Evolutionary conservation across 2,888 invertebrate genomes (phyloP).

Genomic region (Magallana nippona): DNA sequence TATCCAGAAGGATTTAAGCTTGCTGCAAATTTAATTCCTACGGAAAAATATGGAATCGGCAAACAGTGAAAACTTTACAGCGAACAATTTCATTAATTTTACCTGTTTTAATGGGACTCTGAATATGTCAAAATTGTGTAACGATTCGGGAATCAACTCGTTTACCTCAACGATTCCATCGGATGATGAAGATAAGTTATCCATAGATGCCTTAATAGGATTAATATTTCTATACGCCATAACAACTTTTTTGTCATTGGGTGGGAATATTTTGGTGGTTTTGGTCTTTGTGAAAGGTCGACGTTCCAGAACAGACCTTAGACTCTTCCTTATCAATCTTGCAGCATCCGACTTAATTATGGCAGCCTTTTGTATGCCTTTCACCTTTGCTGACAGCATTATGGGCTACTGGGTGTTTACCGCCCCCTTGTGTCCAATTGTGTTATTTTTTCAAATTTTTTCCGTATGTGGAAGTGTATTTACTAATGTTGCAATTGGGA

Average conservation of each 20-base stretch:
- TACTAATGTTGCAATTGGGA: conserved; percentile 81
- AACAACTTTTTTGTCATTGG: conserved; percentile 80
- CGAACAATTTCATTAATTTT: neutral
- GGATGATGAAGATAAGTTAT: conserved; percentile 17
- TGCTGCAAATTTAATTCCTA: neutral
- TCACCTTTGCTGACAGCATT: conserved; percentile 84
- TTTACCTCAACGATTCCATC: neutral
- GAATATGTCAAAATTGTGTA: conserved; percentile 10
- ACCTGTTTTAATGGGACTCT: neutral
- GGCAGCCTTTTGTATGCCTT: conserved; percentile 94
- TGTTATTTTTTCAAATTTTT: conserved; percentile 80
- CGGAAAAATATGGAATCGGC: neutral
- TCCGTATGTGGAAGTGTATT: conserved; percentile 80
- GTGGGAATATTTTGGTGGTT: conserved; percentile 81
- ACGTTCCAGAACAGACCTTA: conserved; percentile 76
- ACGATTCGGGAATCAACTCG: neutral
- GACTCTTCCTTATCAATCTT: conserved; percentile 88
- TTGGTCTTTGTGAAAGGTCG: conserved; percentile 80
- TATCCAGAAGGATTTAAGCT: neutral
- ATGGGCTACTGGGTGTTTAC: conserved; percentile 81
- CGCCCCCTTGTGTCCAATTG: conserved; percentile 81
- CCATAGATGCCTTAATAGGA: conserved; percentile 40
- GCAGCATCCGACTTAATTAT: conserved; percentile 94
- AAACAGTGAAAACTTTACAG: neutral
- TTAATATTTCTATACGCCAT: conserved; percentile 80